A percentile compares a stretch with the other conserved stretches of the same genome.
Evolutionary conservation across 2,113 vertebrate genomes (phyloP).

Genomic region (Dolichotis patagonum): DNA sequence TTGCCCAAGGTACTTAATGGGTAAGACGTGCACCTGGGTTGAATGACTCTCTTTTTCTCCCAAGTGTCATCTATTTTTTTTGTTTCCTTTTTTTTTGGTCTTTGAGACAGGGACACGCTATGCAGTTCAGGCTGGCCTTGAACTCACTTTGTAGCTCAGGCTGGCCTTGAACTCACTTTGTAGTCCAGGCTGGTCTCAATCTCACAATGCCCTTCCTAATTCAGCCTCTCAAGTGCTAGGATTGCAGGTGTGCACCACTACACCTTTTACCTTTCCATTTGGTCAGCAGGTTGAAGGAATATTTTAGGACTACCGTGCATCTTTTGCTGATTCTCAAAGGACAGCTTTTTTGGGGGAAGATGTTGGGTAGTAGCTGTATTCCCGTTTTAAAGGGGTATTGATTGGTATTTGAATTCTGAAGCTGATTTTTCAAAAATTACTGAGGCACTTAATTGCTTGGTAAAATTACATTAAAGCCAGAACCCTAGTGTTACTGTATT

Average conservation of each 20-base stretch:
- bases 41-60: not conserved
- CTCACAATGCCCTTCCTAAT: too few relatives aligned
- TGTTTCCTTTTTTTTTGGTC: too few relatives aligned
- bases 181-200: too few relatives aligned
- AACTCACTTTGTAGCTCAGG: too few relatives aligned
- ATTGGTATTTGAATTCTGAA: conserved; percentile 37
- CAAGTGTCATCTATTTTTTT: not conserved
- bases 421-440: not conserved
- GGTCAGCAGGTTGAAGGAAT: conserved; percentile 31
- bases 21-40: conserved; percentile 19
- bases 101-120: too few relatives aligned
- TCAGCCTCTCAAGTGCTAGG: too few relatives aligned
- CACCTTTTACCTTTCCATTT: conserved; percentile 45
- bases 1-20: not conserved
- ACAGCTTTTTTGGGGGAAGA: not conserved
- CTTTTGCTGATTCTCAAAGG: conserved; percentile 40
- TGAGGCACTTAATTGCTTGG: conserved; percentile 29
- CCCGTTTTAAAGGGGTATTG: conserved; percentile 1
- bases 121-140: too few relatives aligned
- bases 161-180: too few relatives aligned
- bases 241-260: too few relatives aligned
- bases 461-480: conserved; percentile 44
- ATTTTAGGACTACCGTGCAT: conserved; percentile 13
- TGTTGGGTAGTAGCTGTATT: conserved; percentile 1
- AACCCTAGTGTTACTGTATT: not conserved